A percentile compares a stretch with the other conserved stretches of the same genome.
phyloP scores from a whole-genome alignment of 2,797 vertebrate genomes.

The Sebastes jordani region DNA sequence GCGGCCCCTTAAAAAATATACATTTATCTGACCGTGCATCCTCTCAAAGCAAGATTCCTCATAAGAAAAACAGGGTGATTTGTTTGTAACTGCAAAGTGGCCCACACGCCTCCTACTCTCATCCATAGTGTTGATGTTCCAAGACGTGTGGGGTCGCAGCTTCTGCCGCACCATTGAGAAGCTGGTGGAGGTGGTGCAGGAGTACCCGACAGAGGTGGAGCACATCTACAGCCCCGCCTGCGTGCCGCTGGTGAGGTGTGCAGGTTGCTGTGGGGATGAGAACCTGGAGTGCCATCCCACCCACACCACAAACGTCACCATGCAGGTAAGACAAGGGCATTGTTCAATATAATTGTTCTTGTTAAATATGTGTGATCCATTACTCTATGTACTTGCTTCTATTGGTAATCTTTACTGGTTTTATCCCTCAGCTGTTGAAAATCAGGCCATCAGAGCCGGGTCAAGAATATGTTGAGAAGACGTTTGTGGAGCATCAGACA shows the following conservation, averaged over 20 bases:
- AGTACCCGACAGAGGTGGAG: conserved; percentile 91
- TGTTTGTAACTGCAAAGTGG: not conserved
- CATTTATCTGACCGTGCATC: not conserved
- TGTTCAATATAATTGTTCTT: too few relatives aligned
- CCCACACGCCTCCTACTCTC: not conserved
- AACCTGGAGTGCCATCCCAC: conserved; percentile 89
- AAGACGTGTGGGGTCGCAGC: conserved; percentile 93
- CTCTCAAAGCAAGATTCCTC: not conserved
- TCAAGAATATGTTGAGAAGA: conserved; percentile 90
- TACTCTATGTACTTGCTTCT: not conserved
- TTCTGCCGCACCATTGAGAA: conserved; percentile 93
- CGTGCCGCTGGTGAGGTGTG: conserved; percentile 90
- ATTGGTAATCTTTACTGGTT: conserved; percentile 9
- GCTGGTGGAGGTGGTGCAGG: conserved; percentile 89
- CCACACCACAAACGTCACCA: conserved; percentile 86
- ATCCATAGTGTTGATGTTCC: conserved; percentile 88
- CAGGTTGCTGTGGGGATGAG: conserved; percentile 93
- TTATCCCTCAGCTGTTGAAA: conserved; percentile 87
- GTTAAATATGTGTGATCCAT: not conserved
- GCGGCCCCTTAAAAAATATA: not conserved
- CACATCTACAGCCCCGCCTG: conserved; percentile 94
- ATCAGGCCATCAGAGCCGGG: conserved; percentile 85
- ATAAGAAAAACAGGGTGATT: not conserved
- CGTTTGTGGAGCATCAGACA: conserved; percentile 90
- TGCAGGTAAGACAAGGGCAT: conserved; percentile 84